These are phyloP conservation scores for Hesperophylax magnus DNA, from an alignment of 1,140 invertebrate genomes.

Conservation along the genomic window DNA sequence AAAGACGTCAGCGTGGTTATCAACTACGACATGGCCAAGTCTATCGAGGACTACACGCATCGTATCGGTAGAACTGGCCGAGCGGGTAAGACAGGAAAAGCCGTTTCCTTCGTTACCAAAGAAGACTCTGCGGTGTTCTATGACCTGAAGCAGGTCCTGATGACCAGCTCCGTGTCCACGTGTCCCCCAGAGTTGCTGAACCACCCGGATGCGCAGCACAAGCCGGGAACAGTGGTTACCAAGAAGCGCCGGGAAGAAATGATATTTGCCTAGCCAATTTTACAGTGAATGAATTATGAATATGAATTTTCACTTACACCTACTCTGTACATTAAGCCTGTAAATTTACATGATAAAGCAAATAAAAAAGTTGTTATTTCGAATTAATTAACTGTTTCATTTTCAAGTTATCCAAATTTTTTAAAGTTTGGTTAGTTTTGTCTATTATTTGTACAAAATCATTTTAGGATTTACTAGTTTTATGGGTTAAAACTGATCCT, in stretches of 20 bases:
- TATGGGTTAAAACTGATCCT: no score
- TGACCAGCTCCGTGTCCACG: slow-evolving; percentile 92
- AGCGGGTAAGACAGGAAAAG: slow-evolving; percentile 97
- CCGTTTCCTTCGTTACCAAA: slow-evolving; percentile 97
- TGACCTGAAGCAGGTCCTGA: slow-evolving; percentile 94
- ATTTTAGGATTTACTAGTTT: no score
- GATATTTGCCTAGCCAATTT: slow-evolving; percentile 83
- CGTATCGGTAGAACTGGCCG: slow-evolving; percentile 99
- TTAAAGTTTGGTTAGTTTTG: no score
- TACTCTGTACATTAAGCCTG: slow-evolving; percentile 7
- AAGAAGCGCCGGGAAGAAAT: slow-evolving; percentile 96
- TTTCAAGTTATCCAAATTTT: no score
- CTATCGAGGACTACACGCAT: slow-evolving; percentile 99
- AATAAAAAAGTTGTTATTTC: neutral
- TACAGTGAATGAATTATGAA: neutral
- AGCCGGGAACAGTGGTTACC: slow-evolving; percentile 95
- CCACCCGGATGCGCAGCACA: slow-evolving; percentile 98
- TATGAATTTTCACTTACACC: neutral
- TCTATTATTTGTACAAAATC: no score
- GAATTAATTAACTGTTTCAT: no score
- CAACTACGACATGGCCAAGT: slow-evolving; percentile 99
- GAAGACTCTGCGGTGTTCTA: slow-evolving; percentile 97
- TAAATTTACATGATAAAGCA: neutral
- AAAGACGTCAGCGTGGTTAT: slow-evolving; percentile 99
- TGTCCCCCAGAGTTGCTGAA: slow-evolving; percentile 98